Conservation (phyloP, 2,888 invertebrate genomes). For the Serripes groenlandicus region DNA sequence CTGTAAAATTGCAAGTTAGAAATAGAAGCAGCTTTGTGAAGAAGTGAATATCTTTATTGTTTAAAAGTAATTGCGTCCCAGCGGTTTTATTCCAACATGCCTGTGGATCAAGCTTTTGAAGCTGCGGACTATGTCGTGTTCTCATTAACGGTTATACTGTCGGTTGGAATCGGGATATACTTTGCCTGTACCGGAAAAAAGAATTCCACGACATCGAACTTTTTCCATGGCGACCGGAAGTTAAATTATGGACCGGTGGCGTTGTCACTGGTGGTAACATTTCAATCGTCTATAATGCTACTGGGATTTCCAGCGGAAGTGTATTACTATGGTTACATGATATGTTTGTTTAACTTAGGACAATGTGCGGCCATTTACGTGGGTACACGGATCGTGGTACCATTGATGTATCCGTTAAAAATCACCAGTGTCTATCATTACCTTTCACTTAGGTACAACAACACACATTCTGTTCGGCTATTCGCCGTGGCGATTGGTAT, state of each 20-base stretch:
- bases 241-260: constrained; percentile 76
- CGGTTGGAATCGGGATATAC: constrained; percentile 75
- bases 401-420: constrained; percentile 73
- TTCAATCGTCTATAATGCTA: constrained; percentile 81
- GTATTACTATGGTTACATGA: constrained; percentile 75
- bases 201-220: constrained; percentile 70
- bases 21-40: no score
- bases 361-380: constrained; percentile 66
- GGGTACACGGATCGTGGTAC: constrained; percentile 69
- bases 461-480: constrained; percentile 58
- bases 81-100: neutral
- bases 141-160: constrained; percentile 67
- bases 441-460: constrained; percentile 68
- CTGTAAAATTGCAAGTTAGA: no score
- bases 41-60: no score
- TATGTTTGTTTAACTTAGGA: constrained; percentile 62
- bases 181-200: constrained; percentile 57
- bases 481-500: constrained; percentile 70
- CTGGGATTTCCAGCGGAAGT: constrained; percentile 77
- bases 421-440: constrained; percentile 77
- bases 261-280: constrained; percentile 77
- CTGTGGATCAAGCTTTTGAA: constrained; percentile 26
- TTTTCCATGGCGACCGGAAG: constrained; percentile 72
- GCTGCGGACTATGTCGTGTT: constrained; percentile 74
- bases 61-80: no score